Base-by-base conservation (phyloP, 1,140 invertebrate species). In the Calliphora vicina region DNA sequence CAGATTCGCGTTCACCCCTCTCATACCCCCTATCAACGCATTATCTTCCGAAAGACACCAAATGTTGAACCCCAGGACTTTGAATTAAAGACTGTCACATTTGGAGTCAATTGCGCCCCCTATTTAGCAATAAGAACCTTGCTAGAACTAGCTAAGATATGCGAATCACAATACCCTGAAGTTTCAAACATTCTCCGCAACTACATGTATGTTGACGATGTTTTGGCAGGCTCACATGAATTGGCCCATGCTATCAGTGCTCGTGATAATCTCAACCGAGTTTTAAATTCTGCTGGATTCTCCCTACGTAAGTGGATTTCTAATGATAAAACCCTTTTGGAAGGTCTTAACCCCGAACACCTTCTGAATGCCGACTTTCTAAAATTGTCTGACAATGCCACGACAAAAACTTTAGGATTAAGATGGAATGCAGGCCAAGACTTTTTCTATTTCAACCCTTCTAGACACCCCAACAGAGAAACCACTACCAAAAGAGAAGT, bases 381-480 rank as follows among this genome's bases (percentile, higher is more conserved):
- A 8, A 35, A 35, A 10, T 35, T 35, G 10, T n/a, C 74, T 0
- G 74, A 80, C 6, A 23, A 23, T 35, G 29, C 26, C 50, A n/a
- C 25, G 17, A 15, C 43, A 42, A 86, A 88, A 85, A 86, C 84
- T 2, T 73, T 88, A 23, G 86, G 85, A 2, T 72, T 87, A 84
- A 20, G 71, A 9, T 73, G 25, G 71, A 73, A 73, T 15, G 26
- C 71, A 12, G 17, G 10, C 25, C 25, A 15, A 13, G 25, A 73
- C 27, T 13, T 1, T 27, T 85, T 87, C 80, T 42, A 84, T 83
- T 35, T 35, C 35, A 35, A 35, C 35, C 35, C 35, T 35, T 35
- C 35, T 35, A 35, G 35, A 35, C 10, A 35, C 35, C 35, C 35
- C 10, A 35, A 35, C 35, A 1, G 35, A 35, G 35, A 35, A 35